Evolutionary conservation across 1,140 invertebrate species (phyloP).

Genomic region (Adoxophyes honmai): DNA sequence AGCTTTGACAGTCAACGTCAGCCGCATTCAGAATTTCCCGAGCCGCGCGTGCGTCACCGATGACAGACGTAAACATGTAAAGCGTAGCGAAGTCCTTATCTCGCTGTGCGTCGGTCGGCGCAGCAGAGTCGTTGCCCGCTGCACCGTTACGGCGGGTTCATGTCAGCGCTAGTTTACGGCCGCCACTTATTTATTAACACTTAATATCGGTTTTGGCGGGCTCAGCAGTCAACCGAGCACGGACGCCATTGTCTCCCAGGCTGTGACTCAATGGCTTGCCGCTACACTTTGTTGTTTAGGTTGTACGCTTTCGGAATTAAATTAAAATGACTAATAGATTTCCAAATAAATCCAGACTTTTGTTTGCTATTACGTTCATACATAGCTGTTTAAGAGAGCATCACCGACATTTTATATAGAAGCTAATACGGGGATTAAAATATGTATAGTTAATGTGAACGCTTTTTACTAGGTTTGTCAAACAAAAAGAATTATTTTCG

Average conservation of each 20-base stretch:
- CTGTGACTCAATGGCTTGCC: conserved; percentile 2
- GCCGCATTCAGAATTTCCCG: too few relatives aligned
- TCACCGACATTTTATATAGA: too few relatives aligned
- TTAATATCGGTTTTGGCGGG: conserved; percentile 8
- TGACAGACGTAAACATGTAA: conserved; percentile 1
- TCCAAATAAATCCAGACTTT: too few relatives aligned
- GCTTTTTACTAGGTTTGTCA: too few relatives aligned
- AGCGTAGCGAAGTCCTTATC: conserved; percentile 8
- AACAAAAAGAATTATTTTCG: too few relatives aligned
- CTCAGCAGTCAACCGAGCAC: conserved; percentile 1
- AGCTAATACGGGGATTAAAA: too few relatives aligned
- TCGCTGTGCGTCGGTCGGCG: neutral
- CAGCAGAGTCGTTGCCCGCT: conserved; percentile 55
- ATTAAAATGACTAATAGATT: too few relatives aligned
- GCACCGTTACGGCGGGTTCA: conserved; percentile 52
- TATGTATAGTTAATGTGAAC: too few relatives aligned
- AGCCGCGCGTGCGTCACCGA: neutral
- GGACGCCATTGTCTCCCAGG: neutral
- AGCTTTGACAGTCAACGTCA: too few relatives aligned
- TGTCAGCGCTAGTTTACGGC: neutral
- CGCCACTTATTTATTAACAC: conserved; percentile 7
- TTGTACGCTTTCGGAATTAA: neutral
- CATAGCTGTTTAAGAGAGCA: too few relatives aligned
- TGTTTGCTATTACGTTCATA: too few relatives aligned
- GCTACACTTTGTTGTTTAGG: conserved; percentile 4